Base-by-base conservation (phyloP, 2,797 vertebrate species). In the Gastrophryne carolinensis region DNA sequence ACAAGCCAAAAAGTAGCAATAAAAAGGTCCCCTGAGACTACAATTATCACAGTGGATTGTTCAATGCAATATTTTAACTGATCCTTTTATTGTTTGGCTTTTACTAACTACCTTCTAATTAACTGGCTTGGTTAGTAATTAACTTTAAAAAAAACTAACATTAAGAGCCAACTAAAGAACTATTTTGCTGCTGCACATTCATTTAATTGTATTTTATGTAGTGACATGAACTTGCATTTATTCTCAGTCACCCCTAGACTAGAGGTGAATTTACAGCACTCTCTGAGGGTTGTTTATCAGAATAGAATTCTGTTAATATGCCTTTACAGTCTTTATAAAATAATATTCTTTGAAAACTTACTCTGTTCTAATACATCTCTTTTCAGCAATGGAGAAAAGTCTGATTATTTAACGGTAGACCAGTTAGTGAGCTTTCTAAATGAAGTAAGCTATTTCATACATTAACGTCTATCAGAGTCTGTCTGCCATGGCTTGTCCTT, bases 401-500 rank as follows among this genome's bases (percentile, higher is more conserved):
- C 92, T 94, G 98, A 99, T 98, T 98, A 95, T 98, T 99, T 99
- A 99, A 98, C 94, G 91, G 94, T 99, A 99, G 98, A 98, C 93
- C 97, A 99, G 94, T 98, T 99, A 98, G 98, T 99, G 97, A 99
- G 96, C 97, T 99, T 99, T 99, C 97, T 99, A 95, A 99, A 99
- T 95, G 97, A 99, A 98, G 98, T 99, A 99, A 99, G 97, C 95
- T 95, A 93, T 97, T 97, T 97, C 94, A 94, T 96, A 97, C 92
- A 94, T 97, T 97, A 98, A 98, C 96, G 94, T 86, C 87, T 89
- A 85, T 87, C 79, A 80, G 68, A 83, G 87, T 91, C 91, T 96
- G 89, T 95, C 88, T 96, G 92, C 94, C 82, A 89, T 89, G 84
- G 88, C 90, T 91, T 90, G 89, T 90, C 87, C 90, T 83, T 87